phyloP scores from a whole-genome alignment of 2,113 vertebrate species.

The Cynocephalus volans region DNA sequence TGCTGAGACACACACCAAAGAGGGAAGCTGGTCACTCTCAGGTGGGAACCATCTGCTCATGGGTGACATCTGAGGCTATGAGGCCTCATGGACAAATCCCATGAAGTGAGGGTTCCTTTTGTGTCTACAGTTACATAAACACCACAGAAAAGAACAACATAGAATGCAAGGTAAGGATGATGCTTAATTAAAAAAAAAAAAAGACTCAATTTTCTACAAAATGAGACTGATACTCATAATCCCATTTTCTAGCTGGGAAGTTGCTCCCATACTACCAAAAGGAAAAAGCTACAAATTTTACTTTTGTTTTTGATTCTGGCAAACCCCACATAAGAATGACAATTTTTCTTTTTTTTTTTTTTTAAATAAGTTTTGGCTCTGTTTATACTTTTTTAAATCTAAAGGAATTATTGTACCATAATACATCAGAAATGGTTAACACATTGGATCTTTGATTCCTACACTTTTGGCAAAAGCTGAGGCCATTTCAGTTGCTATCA shows the following conservation, averaged over 20 bases:
- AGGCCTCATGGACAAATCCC: background rate
- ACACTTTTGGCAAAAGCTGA: constrained; percentile 9
- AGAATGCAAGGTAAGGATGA: background rate
- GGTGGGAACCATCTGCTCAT: background rate
- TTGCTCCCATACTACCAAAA: background rate
- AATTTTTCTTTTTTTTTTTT: background rate
- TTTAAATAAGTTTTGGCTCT: background rate
- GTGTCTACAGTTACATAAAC: background rate
- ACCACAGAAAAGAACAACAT: background rate
- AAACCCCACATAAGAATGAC: background rate
- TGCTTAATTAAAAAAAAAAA: background rate
- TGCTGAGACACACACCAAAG: too few species aligned
- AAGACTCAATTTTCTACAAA: background rate
- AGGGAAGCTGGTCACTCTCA: background rate
- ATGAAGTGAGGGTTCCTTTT: background rate
- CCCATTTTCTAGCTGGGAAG: background rate
- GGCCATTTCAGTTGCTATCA: background rate
- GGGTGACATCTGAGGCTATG: background rate
- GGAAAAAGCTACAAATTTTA: background rate
- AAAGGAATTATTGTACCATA: background rate
- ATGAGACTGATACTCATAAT: background rate
- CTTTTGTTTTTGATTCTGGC: background rate
- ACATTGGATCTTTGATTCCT: background rate
- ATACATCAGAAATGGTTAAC: background rate
- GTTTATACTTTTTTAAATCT: background rate